These are phyloP conservation scores for Drosophila neocordata DNA, from an alignment of 1,140 invertebrate species.

Conservation along the genomic window DNA sequence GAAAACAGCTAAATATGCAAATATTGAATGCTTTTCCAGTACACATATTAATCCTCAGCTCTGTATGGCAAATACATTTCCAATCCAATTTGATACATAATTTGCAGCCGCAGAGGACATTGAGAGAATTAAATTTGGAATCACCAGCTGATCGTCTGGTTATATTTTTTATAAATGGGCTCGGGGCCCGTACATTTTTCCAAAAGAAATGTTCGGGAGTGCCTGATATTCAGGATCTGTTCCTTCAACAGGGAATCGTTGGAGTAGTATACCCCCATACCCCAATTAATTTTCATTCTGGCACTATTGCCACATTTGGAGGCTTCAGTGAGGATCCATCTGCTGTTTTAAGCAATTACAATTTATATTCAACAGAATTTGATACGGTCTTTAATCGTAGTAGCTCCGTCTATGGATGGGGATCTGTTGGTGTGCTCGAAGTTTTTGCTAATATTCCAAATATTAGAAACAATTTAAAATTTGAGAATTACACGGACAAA, in stretches of 20 bases:
- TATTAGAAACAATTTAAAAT: slow-evolving; percentile 80
- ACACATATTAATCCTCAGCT: slow-evolving; percentile 85
- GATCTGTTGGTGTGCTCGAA: slow-evolving; percentile 95
- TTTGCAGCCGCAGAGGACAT: slow-evolving; percentile 83
- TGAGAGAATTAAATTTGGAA: slow-evolving; percentile 61
- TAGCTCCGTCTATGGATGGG: slow-evolving; percentile 88
- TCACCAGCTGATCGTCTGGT: slow-evolving; percentile 90
- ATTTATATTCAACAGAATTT: slow-evolving; percentile 96
- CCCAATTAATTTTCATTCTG: slow-evolving; percentile 98
- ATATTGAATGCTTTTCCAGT: slow-evolving; percentile 64
- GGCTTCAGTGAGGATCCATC: slow-evolving; percentile 99
- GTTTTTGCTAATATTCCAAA: slow-evolving; percentile 86
- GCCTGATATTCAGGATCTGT: slow-evolving; percentile 47
- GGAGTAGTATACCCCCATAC: slow-evolving; percentile 95
- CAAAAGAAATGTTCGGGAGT: slow-evolving; percentile 62
- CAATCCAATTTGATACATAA: slow-evolving; percentile 85
- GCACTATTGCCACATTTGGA: slow-evolving; percentile 96
- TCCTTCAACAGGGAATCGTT: slow-evolving; percentile 87
- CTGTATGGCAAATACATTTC: slow-evolving; percentile 86
- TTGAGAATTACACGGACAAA: slow-evolving; percentile 84
- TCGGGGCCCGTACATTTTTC: slow-evolving; percentile 91
- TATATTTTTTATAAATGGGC: slow-evolving; percentile 94
- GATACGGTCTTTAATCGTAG: slow-evolving; percentile 97
- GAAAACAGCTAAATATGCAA: slow-evolving; percentile 26
- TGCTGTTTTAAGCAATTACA: slow-evolving; percentile 96